These are phyloP conservation scores for Crotalus viridis DNA, from an alignment of 2,113 vertebrate species.

Conservation along the genomic window DNA sequence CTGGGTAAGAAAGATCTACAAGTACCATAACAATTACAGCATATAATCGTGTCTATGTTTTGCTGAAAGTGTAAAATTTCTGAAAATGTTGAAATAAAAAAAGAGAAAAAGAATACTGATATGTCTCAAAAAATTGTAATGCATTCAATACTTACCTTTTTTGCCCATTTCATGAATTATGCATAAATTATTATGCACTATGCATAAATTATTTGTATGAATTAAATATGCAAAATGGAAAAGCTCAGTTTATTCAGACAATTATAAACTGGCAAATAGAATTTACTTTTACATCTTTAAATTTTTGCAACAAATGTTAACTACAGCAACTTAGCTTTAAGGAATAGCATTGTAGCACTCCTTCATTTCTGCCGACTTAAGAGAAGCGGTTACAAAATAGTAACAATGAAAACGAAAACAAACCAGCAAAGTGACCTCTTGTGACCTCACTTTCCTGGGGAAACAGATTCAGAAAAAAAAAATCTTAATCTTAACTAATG, in stretches of 20 bases:
- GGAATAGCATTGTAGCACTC: neutral
- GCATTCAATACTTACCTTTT: neutral
- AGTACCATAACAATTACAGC: neutral
- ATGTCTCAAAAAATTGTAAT: neutral
- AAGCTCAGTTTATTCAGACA: neutral
- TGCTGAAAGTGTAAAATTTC: neutral
- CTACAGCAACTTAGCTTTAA: neutral
- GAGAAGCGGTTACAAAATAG: neutral
- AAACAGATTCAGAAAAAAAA: neutral
- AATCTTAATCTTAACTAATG: neutral
- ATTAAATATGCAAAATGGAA: neutral
- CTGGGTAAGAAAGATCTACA: neutral
- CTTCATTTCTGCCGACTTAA: neutral
- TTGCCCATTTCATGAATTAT: neutral
- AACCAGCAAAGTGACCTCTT: neutral
- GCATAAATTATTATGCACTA: too few species aligned
- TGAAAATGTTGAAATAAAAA: neutral
- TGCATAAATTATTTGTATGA: neutral
- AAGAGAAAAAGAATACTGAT: neutral
- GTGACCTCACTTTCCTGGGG: neutral
- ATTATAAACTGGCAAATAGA: neutral
- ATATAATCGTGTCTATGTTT: neutral
- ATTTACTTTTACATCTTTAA: neutral
- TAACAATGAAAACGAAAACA: neutral
- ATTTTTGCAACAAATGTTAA: neutral